phyloP scores from a whole-genome alignment of 2,797 vertebrate genomes.

The Pseudocheirus occidentalis region DNA sequence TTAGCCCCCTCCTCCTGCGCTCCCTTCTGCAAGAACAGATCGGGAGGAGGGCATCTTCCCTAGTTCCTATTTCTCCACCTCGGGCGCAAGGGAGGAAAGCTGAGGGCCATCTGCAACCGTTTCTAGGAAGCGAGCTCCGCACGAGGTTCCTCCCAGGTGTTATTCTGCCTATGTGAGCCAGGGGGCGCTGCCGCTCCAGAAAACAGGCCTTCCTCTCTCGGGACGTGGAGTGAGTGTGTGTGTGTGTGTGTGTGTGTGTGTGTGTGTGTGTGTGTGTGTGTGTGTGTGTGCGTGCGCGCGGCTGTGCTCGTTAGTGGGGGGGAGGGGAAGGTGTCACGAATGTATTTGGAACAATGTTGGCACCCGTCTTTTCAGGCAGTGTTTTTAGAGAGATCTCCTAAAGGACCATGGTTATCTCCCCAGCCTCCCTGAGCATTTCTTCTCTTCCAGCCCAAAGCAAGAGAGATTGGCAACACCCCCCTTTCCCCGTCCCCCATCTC shows the following conservation, averaged over 20 bases:
- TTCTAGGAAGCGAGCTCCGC: not conserved
- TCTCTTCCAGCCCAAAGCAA: not conserved
- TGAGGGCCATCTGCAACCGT: not conserved
- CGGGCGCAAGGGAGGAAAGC: not conserved
- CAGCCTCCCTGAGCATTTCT: not conserved
- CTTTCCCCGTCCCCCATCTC: not conserved
- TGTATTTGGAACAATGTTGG: not conserved
- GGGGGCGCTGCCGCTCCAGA: constrained; percentile 94
- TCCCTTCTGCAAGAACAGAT: not conserved
- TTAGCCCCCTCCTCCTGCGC: not conserved
- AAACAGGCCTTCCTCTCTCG: constrained; percentile 69
- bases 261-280: not conserved
- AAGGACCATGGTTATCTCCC: not conserved
- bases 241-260: not conserved
- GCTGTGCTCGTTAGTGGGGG: not conserved
- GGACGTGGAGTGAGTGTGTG: not conserved
- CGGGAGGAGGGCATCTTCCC: not conserved
- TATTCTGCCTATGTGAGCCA: constrained; percentile 79
- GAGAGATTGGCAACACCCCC: not conserved
- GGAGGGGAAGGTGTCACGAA: not conserved
- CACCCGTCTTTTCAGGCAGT: not conserved
- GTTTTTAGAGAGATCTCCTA: not conserved
- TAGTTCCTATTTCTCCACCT: not conserved
- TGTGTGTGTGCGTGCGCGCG: not conserved
- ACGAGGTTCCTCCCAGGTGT: not conserved